A percentile compares a stretch with the other conserved stretches of the same genome.
phyloP scores from a whole-genome alignment of 2,113 vertebrate genomes.

The Aramus guarauna region DNA sequence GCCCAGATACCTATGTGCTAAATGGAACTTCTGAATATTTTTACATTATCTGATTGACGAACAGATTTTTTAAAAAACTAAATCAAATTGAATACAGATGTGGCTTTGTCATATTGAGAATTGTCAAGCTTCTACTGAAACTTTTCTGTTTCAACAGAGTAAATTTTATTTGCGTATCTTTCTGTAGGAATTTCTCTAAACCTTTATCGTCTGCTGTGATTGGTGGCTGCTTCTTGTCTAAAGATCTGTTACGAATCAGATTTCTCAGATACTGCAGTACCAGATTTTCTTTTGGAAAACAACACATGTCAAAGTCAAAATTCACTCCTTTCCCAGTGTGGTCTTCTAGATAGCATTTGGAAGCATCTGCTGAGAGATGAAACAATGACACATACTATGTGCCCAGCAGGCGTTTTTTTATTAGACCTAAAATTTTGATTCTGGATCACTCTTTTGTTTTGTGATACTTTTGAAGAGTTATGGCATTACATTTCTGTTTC shows the following conservation, averaged over 20 bases:
- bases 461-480: neutral
- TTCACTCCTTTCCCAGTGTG: neutral
- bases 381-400: neutral
- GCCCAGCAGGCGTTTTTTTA: neutral
- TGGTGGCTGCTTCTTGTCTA: neutral
- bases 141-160: neutral
- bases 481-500: neutral
- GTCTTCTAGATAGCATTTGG: neutral
- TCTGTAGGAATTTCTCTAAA: neutral
- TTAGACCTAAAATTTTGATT: neutral
- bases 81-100: neutral
- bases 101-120: neutral
- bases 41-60: neutral
- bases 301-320: neutral
- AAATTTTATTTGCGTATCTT: neutral
- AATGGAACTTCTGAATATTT: neutral
- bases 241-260: neutral
- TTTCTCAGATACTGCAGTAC: neutral
- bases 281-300: neutral
- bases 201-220: neutral
- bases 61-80: neutral
- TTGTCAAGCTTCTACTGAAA: neutral
- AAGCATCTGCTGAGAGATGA: neutral
- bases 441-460: neutral
- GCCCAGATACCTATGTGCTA: neutral